These are phyloP conservation scores for Lanius ludovicianus DNA, from an alignment of 2,113 vertebrate species.

Conservation along the genomic window DNA sequence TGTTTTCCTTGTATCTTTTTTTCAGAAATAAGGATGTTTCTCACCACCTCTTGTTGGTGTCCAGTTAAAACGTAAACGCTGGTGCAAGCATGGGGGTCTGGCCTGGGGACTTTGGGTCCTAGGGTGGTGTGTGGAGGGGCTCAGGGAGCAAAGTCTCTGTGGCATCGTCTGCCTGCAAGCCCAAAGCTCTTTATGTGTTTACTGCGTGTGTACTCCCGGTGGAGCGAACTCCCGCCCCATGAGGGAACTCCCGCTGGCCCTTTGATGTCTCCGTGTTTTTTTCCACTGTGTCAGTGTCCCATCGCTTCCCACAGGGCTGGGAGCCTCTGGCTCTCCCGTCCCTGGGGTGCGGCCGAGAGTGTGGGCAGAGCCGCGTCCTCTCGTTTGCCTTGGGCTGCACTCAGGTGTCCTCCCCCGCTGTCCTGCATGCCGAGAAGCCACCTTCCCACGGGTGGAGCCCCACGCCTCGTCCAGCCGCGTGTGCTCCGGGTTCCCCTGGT, in stretches of 20 bases:
- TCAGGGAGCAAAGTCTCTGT: not conserved
- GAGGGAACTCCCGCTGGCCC: not conserved
- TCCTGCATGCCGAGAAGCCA: fast-evolving
- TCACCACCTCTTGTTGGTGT: not conserved
- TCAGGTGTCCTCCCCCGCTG: not conserved
- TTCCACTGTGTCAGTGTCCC: not conserved
- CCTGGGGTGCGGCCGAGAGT: not conserved
- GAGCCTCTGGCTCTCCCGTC: not conserved
- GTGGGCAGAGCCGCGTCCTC: not conserved
- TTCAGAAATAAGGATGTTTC: not conserved
- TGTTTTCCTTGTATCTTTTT: fast-evolving
- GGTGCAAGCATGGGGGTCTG: fast-evolving
- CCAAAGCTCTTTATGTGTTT: not conserved
- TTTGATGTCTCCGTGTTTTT: not conserved
- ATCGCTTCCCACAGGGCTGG: not conserved
- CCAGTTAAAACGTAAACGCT: not conserved
- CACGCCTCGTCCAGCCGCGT: not conserved
- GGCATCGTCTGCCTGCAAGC: not conserved
- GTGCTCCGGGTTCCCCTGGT: fast-evolving
- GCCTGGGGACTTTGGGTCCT: fast-evolving
- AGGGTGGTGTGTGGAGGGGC: fast-evolving
- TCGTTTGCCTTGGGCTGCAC: not conserved
- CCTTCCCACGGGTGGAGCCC: not conserved
- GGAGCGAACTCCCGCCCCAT: not conserved
- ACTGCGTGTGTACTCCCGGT: too few relatives aligned